Evolutionary conservation across 92 coral and sea anemone genomes (phyloP).

Genomic region (Epizoanthus rinbou): DNA sequence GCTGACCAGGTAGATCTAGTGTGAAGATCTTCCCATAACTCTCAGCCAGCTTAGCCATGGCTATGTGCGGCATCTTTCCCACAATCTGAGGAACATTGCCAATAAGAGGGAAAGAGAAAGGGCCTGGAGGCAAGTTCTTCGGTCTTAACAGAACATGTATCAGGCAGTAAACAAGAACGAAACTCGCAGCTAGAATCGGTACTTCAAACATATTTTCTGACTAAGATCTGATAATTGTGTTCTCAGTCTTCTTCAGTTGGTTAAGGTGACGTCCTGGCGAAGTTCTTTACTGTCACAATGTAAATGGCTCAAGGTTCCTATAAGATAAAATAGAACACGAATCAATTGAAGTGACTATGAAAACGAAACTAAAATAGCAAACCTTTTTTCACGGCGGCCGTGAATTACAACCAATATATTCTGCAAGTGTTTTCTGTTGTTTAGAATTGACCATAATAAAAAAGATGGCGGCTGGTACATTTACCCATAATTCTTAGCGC

Average conservation of each 20-base stretch:
- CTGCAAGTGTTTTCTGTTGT: too few relatives aligned
- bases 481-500: too few relatives aligned
- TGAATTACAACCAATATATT: too few relatives aligned
- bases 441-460: too few relatives aligned
- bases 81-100: conserved; percentile 43
- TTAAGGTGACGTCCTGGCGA: background rate
- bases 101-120: conserved; percentile 54
- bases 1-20: conserved; percentile 49
- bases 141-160: conserved; percentile 28
- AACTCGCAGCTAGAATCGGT: background rate
- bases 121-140: conserved; percentile 63
- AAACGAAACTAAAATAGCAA: too few relatives aligned
- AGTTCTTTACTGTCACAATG: background rate
- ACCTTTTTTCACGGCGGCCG: too few relatives aligned
- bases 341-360: too few relatives aligned
- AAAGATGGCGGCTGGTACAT: too few relatives aligned
- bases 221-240: background rate
- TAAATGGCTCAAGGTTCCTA: background rate
- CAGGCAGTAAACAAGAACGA: background rate
- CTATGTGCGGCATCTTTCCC: conserved; percentile 43
- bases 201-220: conserved; percentile 20
- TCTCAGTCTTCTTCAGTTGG: background rate
- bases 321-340: background rate
- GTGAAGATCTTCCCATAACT: conserved; percentile 60
- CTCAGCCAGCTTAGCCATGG: conserved; percentile 47